phyloP scores from a whole-genome alignment of 2,797 vertebrate genomes.

The Notoglanidium macrostoma region DNA sequence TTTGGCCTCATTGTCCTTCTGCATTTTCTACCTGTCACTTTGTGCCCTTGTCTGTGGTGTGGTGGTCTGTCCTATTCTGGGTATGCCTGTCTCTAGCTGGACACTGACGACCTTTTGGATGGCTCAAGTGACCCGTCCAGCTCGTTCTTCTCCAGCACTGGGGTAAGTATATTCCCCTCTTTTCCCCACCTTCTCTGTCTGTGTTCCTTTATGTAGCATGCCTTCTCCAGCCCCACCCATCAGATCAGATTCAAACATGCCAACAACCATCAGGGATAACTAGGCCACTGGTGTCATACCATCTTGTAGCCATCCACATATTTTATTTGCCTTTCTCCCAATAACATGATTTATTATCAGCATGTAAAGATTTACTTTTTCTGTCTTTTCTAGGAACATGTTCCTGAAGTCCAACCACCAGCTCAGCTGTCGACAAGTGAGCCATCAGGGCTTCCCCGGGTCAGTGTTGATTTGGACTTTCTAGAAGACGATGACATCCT shows the following conservation, averaged over 20 bases:
- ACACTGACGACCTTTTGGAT: constrained; percentile 97
- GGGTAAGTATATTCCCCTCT: constrained; percentile 84
- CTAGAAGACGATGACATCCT: constrained; percentile 96
- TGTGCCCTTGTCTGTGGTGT: constrained; percentile 56
- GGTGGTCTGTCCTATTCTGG: constrained; percentile 74
- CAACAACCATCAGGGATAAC: constrained; percentile 19
- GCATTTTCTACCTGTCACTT: constrained; percentile 46
- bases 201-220: constrained; percentile 67
- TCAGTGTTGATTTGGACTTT: constrained; percentile 96
- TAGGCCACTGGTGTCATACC: constrained; percentile 28
- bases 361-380: constrained; percentile 27
- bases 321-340: constrained; percentile 26
- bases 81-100: constrained; percentile 85
- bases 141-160: constrained; percentile 91
- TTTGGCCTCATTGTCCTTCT: constrained; percentile 57
- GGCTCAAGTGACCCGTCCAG: constrained; percentile 90
- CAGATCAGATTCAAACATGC: constrained; percentile 65
- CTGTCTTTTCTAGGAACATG: constrained; percentile 79
- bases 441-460: constrained; percentile 75
- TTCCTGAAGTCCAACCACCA: constrained; percentile 82
- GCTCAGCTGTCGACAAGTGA: constrained; percentile 78
- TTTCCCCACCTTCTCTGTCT: constrained; percentile 61
- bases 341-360: background rate
- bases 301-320: constrained; percentile 32
- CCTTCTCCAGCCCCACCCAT: constrained; percentile 61